phyloP scores from a whole-genome alignment of 2,888 invertebrate genomes.

The Unio delphinus region DNA sequence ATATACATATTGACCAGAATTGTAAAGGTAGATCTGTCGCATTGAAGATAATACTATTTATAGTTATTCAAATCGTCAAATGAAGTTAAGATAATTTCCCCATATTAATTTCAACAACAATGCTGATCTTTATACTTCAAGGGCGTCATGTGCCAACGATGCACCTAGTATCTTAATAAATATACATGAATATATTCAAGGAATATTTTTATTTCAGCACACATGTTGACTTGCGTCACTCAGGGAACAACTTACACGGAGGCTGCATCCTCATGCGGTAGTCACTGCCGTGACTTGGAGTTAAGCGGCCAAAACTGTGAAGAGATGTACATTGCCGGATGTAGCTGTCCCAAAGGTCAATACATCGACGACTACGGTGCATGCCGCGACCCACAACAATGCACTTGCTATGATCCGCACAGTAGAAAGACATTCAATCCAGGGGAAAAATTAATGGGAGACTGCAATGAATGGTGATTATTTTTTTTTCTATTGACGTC shows the following conservation, averaged over 20 bases:
- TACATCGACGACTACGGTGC: constrained; percentile 22
- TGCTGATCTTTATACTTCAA: too few species aligned
- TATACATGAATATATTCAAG: too few species aligned
- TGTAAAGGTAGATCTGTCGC: too few species aligned
- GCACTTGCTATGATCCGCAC: constrained; percentile 32
- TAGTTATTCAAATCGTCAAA: too few species aligned
- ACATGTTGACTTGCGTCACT: too few species aligned
- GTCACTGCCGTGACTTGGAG: constrained; percentile 30
- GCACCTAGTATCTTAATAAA: too few species aligned
- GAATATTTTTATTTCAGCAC: too few species aligned
- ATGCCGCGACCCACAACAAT: constrained; percentile 21
- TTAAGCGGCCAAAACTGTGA: constrained; percentile 17
- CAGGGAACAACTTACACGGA: constrained; percentile 24
- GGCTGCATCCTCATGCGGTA: constrained; percentile 22
- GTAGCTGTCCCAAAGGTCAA: constrained; percentile 21
- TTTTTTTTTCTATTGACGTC: background rate
- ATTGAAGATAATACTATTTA: too few species aligned
- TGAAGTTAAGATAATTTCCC: too few species aligned
- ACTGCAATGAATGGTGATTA: constrained; percentile 31
- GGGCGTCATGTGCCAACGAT: too few species aligned
- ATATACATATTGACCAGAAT: too few species aligned
- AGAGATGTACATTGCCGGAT: constrained; percentile 27
- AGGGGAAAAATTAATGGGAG: constrained; percentile 13
- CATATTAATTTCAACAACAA: too few species aligned
- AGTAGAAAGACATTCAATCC: constrained; percentile 16